Base-by-base conservation (phyloP, 2,113 vertebrate species). In the Hiodon tergisus region DNA sequence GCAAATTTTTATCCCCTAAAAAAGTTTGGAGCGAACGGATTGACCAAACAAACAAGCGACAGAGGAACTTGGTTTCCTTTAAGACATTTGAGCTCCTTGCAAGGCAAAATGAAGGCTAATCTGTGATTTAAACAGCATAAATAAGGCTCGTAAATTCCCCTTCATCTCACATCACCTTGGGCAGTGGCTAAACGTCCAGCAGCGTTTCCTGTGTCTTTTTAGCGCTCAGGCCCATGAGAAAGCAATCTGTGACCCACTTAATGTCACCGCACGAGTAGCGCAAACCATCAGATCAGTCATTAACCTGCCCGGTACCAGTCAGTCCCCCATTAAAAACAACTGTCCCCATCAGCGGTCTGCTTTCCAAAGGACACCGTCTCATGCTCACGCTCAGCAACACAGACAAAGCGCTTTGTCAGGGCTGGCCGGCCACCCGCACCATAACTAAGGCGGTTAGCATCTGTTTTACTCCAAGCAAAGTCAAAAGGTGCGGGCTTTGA, bases 401-500 rank as follows among this genome's bases (percentile, higher is more conserved):
- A 53, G 50, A 53, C 8, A 46, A 55, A 59, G 53, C 65, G 54
- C 65, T 57, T 75, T 54, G 58, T 57, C 11, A 55, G 65, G 73
- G 59, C 58, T 2, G 8, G 31, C 63, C 70, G 54, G 5, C 53
- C 65, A 8, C 53, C 65, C 54, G 46, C 54, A 13, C 53, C 63
- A 46, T 68, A 67, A 68, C 73, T 50, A 67, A 85, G 78, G 77
- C 83, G 80, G 81, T 81, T 83, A 82, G 83, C 85, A 85, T 86
- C 85, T 86, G 85, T 82, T 82, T 83, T 82, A 83, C 85, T 86
- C 81, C 83, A 84, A 84, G 81, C 83, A 86, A 86, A 86, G 83
- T 85, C 85, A 86, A 81, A 87, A 91, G 89, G 87, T 86, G 83
- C 80, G 79, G 80, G 85, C 87, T 88, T 86, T 80, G 80, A 87